Evolutionary conservation across 2,888 invertebrate species (phyloP), one percentile per base, ranked within the genome.

Genomic region (Lasioglossum calceatum): DNA sequence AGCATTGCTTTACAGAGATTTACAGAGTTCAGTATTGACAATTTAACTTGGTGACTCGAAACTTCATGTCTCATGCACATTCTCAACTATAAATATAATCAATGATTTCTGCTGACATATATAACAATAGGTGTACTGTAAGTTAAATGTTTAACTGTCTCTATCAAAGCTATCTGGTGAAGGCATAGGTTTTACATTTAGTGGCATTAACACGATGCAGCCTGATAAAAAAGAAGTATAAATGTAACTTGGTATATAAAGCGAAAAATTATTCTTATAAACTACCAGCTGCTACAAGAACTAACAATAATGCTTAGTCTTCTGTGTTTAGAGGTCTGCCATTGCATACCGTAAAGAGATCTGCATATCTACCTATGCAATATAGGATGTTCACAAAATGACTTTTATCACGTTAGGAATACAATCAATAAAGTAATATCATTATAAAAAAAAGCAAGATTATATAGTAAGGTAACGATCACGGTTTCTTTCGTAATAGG

Each of bases 231-330:
- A 81, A 84, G 58, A 79, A 74, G 86, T 88, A 88, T 88, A 88
- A 85, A 84, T 83, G 81, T 84, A 84, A 89, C 79, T 84, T 81
- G 85, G 71, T 83, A 81, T 86, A 84, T 88, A 82, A 84, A 88
- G 84, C 79, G 84, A 91, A 77, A 92, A 92, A 92, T 89, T 93
- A 93, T 93, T 93, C 93, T 93, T 93, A 90, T 93, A 93, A 93
- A 91, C 89, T 89, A 91, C 42, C 87, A 91, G 91, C 88, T 89
- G 84, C 81, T 90, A 89, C 84, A 88, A 90, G 84, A 80, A 87
- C 87, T 87, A 85, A 89, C 76, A 67, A 72, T 89, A 89, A 84
- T 84, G 83, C 61, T 87, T 87, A 86, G 81, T 87, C 81, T 73
- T 77, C 72, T 86, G 82, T 79, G 77, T 84, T 85, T 84, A 89